Evolutionary conservation across 2,888 invertebrate species (phyloP).

Genomic region (Phengaris alcon): DNA sequence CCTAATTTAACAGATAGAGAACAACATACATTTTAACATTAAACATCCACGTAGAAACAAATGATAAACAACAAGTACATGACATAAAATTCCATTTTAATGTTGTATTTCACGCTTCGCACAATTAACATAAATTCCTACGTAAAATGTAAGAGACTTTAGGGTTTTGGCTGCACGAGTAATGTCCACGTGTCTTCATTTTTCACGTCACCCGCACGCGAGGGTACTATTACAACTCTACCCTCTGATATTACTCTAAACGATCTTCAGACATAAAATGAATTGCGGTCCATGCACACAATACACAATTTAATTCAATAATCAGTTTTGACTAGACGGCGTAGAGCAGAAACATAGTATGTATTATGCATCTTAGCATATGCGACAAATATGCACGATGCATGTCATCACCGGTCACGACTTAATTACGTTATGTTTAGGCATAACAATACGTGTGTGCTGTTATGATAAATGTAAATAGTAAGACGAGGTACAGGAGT

Average conservation of each 20-base stretch:
- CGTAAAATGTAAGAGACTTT: neutral
- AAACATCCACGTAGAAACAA: neutral
- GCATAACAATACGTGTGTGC: neutral
- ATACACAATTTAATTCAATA: neutral
- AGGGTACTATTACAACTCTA: neutral
- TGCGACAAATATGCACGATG: slow-evolving; percentile 1
- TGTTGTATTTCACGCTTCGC: neutral
- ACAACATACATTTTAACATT: neutral
- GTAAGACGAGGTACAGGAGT: neutral
- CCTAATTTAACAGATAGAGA: neutral
- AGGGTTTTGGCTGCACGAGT: slow-evolving; percentile 8
- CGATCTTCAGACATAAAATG: neutral
- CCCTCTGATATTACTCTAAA: neutral
- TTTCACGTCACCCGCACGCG: slow-evolving; percentile 6
- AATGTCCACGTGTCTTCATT: slow-evolving; percentile 1
- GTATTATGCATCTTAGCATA: slow-evolving; percentile 1
- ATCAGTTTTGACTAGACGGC: neutral
- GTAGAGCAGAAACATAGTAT: neutral
- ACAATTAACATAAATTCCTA: neutral
- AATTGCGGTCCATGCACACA: neutral
- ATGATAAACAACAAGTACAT: neutral
- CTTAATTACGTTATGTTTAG: slow-evolving; percentile 17
- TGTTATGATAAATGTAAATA: neutral
- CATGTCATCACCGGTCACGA: neutral
- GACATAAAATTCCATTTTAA: neutral